A percentile compares a stretch with the other conserved stretches of the same genome.
These are phyloP conservation scores for Cardiocondyla obscurior DNA, from an alignment of 1,140 invertebrate genomes.

Conservation along the genomic window DNA sequence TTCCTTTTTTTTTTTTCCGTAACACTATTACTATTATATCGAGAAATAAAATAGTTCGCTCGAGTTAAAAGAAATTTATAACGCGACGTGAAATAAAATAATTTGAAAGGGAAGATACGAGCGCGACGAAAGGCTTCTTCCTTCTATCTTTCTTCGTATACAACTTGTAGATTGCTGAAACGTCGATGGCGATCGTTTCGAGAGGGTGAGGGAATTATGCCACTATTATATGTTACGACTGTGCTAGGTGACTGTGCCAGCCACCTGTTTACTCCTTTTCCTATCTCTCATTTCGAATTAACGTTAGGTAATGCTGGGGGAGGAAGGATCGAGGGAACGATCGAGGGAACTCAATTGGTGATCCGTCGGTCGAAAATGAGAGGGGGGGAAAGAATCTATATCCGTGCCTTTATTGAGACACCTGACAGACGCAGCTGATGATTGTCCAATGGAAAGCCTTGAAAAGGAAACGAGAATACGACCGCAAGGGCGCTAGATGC, in stretches of 20 bases:
- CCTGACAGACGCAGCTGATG: slow-evolving; percentile 70
- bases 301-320: neutral
- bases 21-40: neutral
- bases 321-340: neutral
- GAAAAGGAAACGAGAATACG: slow-evolving; percentile 48
- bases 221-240: slow-evolving; percentile 37
- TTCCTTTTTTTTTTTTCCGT: neutral
- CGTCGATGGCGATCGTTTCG: neutral
- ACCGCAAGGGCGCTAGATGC: slow-evolving; percentile 58
- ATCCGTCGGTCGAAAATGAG: slow-evolving; percentile 57
- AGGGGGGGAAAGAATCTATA: slow-evolving; percentile 44
- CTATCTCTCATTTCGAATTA: slow-evolving; percentile 28
- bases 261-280: slow-evolving; percentile 53
- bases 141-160: neutral
- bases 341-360: slow-evolving; percentile 6
- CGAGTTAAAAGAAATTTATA: neutral
- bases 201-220: neutral
- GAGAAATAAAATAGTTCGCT: neutral
- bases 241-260: slow-evolving; percentile 49
- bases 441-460: slow-evolving; percentile 60
- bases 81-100: neutral
- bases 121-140: too few species aligned
- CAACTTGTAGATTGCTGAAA: neutral
- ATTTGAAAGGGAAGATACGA: neutral
- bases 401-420: slow-evolving; percentile 64